A percentile compares a stretch with the other conserved stretches of the same genome.
Conservation (phyloP, 2,797 vertebrate species). For the Gastrophryne carolinensis region DNA sequence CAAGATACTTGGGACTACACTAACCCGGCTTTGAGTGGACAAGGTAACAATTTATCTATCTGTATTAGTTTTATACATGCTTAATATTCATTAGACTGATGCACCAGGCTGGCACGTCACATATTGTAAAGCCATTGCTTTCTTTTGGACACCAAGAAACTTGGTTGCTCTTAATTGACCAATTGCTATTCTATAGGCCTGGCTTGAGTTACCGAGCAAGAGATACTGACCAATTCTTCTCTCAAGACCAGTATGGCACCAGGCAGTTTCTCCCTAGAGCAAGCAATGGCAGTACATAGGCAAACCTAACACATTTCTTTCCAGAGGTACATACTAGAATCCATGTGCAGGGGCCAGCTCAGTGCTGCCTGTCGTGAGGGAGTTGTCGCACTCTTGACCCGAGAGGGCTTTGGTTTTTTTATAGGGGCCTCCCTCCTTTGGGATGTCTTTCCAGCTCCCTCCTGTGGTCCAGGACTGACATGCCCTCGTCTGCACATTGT, state of each 20-base stretch:
- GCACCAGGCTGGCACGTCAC: constrained; percentile 57
- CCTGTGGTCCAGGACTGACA: constrained; percentile 60
- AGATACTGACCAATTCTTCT: no score
- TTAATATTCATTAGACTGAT: constrained; percentile 52
- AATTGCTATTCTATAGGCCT: no score
- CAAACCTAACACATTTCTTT: constrained; percentile 70
- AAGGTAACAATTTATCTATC: constrained; percentile 78
- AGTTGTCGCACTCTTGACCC: constrained; percentile 28
- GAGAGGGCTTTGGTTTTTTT: constrained; percentile 32
- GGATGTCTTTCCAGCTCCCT: constrained; percentile 56
- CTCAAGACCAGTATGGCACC: no score
- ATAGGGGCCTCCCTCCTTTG: constrained; percentile 21
- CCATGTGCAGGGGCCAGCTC: constrained; percentile 66
- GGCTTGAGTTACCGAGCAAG: no score
- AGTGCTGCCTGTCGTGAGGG: constrained; percentile 55
- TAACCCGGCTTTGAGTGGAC: constrained; percentile 88
- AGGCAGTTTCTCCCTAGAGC: constrained; percentile 51
- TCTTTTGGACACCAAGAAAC: constrained; percentile 49
- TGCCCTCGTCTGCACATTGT: constrained; percentile 67
- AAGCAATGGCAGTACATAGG: constrained; percentile 71
- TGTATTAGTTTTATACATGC: constrained; percentile 52
- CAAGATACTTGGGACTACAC: constrained; percentile 97
- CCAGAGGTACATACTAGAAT: constrained; percentile 72
- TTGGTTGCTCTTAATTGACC: neutral
- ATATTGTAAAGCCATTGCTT: constrained; percentile 69